These are phyloP conservation scores for Glaucidium brasilianum DNA, from an alignment of 2,113 vertebrate genomes.

Conservation along the genomic window DNA sequence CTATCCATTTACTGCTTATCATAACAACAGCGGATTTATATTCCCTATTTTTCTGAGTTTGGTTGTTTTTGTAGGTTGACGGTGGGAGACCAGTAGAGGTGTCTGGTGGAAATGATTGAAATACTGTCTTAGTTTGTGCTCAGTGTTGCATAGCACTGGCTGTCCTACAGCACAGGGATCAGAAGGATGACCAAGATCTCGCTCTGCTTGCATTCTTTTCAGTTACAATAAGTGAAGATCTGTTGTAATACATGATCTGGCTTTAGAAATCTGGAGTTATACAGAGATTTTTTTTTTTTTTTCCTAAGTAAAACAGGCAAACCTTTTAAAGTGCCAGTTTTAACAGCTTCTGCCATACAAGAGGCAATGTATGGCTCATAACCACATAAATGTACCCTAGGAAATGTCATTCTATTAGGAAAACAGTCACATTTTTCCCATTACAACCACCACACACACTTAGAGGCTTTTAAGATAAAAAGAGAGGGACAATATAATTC, in stretches of 20 bases:
- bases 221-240: not conserved
- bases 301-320: not conserved
- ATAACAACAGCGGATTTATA: not conserved
- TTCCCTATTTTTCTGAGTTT: not conserved
- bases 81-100: not conserved
- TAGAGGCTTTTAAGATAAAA: constrained; percentile 19
- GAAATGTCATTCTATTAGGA: not conserved
- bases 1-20: not conserved
- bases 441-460: not conserved
- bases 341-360: not conserved
- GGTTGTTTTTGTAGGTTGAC: not conserved
- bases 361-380: not conserved
- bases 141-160: not conserved
- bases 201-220: not conserved
- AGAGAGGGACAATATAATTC: not conserved
- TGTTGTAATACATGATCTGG: not conserved
- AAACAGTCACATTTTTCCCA: not conserved
- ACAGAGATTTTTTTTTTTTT: not conserved
- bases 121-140: not conserved
- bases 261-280: not conserved
- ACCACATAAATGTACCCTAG: not conserved
- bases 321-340: not conserved
- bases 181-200: not conserved
- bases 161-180: not conserved
- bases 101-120: not conserved